Base-by-base conservation (phyloP, 2,888 invertebrate genomes). In the Empis stercorea region DNA sequence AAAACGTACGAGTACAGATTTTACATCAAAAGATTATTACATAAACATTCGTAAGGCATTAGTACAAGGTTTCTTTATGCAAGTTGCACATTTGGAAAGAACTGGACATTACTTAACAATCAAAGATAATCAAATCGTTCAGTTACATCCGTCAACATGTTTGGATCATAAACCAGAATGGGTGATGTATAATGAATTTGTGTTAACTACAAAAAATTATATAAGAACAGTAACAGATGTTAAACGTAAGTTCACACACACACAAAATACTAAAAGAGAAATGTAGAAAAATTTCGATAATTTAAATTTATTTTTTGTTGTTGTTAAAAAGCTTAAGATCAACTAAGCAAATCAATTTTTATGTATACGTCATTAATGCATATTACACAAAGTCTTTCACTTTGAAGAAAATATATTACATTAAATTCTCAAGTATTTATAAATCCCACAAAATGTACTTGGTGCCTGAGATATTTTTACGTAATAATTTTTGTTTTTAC, bases 151-250 rank as follows among this genome's bases (percentile, higher is more conserved):
- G 0, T 96, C 96, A 55, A 97, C 97, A 10, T 97, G 96, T 64
- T 78, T 99, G 48, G 97, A 97, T 73, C 99, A 99, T 73, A 99
- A 99, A 68, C 99, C 99, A 1, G 99, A 99, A 71, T 99, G 99
- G 99, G 97, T 97, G 37, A 85, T 99, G 50, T 99, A 99, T 73
- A 97, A 99, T 72, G 99, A 99, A 74, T 99, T 99, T 65, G 99
- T 99, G 43, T 76, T 99, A 56, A 99, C 99, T 52, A 96, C 97
- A 50, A 99, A 99, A 73, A 99, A 99, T 72, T 99, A 99, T 68
- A 99, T 99, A 60, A 78, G 99, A 56, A 99, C 97, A 0, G 96
- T 97, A 13, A 96, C 96, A 0, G 99, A 99, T 62, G 91, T 99
- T 55, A 97, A 97, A 76, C 95, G 97, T 96, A 71, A 79, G 84